These are phyloP conservation scores for Lepisosteus osseus DNA, from an alignment of 2,113 vertebrate species.

Conservation along the genomic window DNA sequence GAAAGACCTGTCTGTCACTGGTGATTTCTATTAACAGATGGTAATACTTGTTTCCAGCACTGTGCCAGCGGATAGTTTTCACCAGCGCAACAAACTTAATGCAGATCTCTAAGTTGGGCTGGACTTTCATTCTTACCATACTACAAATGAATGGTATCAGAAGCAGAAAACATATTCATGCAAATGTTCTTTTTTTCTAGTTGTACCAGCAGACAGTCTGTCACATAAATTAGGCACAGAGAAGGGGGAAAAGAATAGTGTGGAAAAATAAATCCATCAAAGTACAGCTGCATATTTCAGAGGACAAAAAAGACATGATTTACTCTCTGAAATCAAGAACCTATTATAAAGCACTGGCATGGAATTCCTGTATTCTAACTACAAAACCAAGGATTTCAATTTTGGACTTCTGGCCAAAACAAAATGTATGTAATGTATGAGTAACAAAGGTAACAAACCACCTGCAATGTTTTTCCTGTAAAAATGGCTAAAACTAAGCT, in stretches of 20 bases:
- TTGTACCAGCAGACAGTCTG: slow-evolving; percentile 29
- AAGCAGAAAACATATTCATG: slow-evolving; percentile 22
- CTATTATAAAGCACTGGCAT: no score
- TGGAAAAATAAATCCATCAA: slow-evolving; percentile 4
- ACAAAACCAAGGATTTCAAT: no score
- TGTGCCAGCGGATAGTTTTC: neutral
- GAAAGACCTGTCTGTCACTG: slow-evolving; percentile 7
- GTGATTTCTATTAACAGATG: slow-evolving; percentile 11
- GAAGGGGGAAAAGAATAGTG: neutral
- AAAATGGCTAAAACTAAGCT: no score
- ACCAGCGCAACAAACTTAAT: neutral
- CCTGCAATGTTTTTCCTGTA: no score
- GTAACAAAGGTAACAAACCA: no score
- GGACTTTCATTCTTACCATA: neutral
- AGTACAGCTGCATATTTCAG: slow-evolving; percentile 4
- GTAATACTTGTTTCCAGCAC: slow-evolving; percentile 7
- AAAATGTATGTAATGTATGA: no score
- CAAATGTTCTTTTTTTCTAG: slow-evolving; percentile 27
- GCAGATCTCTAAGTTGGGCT: neutral
- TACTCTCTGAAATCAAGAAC: neutral
- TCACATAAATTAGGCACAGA: slow-evolving; percentile 25
- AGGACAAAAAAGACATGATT: neutral
- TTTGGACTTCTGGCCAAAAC: no score
- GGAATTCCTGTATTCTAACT: no score
- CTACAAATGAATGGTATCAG: slow-evolving; percentile 14